Evolutionary conservation across 2,888 invertebrate species (phyloP).

Genomic region (Melitaea athalia): DNA sequence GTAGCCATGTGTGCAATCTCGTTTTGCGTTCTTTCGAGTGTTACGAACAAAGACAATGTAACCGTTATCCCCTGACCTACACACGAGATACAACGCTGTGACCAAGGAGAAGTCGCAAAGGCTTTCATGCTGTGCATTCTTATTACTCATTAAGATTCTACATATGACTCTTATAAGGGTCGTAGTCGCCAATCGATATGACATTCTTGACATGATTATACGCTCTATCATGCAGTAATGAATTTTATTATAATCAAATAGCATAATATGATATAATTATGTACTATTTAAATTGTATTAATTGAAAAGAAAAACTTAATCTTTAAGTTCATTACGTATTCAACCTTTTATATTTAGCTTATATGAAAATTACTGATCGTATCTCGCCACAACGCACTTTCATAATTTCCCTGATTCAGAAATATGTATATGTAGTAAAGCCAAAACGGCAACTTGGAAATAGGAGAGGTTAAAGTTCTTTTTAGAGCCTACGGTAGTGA

Average conservation of each 20-base stretch:
- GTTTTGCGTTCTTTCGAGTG: constrained; percentile 1
- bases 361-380: no score
- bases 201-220: constrained; percentile 1
- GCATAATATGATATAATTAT: neutral
- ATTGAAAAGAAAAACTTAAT: no score
- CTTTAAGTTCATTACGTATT: no score
- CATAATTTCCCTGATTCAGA: no score
- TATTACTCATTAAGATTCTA: constrained; percentile 21
- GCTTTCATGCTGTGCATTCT: constrained; percentile 21
- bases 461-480: no score
- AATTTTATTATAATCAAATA: neutral
- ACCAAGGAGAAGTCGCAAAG: constrained; percentile 15
- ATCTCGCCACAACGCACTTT: no score
- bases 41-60: constrained; percentile 17
- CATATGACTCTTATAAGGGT: neutral
- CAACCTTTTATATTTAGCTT: no score
- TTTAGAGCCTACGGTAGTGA: no score
- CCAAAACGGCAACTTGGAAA: no score
- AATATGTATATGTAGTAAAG: no score
- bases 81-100: constrained; percentile 14
- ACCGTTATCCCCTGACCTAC: constrained; percentile 32
- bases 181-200: neutral
- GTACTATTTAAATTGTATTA: neutral
- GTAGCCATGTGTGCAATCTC: constrained; percentile 6
- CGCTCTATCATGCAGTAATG: neutral